Conservation (phyloP, 92 coral and sea anemone genomes). For the Paragorgia papillata region DNA sequence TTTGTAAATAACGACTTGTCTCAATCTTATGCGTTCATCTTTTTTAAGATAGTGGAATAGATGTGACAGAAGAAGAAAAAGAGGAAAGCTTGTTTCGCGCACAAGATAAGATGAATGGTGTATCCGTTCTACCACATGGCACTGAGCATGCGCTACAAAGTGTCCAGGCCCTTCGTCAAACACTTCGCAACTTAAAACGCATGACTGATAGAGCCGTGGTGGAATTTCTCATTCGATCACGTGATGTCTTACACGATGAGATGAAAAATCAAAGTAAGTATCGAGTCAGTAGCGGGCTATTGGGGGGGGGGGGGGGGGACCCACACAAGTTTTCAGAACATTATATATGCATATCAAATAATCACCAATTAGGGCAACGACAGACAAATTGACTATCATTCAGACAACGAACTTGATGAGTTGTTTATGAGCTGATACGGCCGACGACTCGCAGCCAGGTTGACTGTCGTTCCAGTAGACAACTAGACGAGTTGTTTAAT, state of each 20-base stretch:
- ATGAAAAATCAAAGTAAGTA: conserved; percentile 47
- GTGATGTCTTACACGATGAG: conserved; percentile 60
- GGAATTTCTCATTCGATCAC: conserved; percentile 65
- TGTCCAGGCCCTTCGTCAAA: conserved; percentile 54
- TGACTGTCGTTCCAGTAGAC: too few species aligned
- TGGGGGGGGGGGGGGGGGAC: too few species aligned
- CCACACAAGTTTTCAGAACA: too few species aligned
- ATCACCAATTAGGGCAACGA: too few species aligned
- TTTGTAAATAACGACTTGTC: too few species aligned
- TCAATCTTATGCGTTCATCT: neutral
- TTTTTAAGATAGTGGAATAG: conserved; percentile 34
- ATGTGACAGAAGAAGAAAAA: conserved; percentile 27
- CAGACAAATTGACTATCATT: too few species aligned
- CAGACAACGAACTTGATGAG: too few species aligned
- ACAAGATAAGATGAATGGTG: conserved; percentile 20
- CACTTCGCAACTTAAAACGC: conserved; percentile 73
- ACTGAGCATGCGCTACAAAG: conserved; percentile 6
- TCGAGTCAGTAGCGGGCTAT: too few species aligned
- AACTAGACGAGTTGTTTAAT: too few species aligned
- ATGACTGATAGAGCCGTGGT: conserved; percentile 87
- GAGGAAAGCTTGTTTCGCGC: conserved; percentile 10
- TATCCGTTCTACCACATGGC: neutral
- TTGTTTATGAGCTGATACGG: too few species aligned
- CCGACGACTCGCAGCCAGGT: too few species aligned
- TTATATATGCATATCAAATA: too few species aligned